A percentile compares a stretch with the other conserved stretches of the same genome.
Evolutionary conservation across 2,888 invertebrate genomes (phyloP).

Genomic region (Chaitophorus viminalis): DNA sequence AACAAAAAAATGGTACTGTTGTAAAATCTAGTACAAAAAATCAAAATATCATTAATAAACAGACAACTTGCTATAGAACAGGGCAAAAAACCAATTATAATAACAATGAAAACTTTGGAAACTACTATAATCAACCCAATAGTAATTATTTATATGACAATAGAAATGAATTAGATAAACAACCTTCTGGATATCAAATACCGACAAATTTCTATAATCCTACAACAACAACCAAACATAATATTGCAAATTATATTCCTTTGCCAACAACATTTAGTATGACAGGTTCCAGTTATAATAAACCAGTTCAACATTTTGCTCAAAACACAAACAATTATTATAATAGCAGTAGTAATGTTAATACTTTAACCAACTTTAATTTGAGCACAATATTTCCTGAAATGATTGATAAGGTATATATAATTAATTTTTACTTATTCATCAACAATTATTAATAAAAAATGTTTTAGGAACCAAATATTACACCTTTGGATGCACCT

Average conservation of each 20-base stretch:
- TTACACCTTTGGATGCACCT: constrained; percentile 33
- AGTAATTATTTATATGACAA: constrained; percentile 58
- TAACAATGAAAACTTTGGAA: constrained; percentile 51
- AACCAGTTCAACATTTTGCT: constrained; percentile 58
- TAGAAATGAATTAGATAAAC: constrained; percentile 54
- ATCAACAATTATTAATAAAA: background rate
- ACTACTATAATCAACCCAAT: constrained; percentile 53
- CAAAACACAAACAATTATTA: constrained; percentile 58
- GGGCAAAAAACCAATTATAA: constrained; percentile 50
- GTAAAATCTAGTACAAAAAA: constrained; percentile 39
- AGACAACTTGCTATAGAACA: constrained; percentile 44
- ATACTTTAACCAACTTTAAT: constrained; percentile 78
- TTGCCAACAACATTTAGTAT: constrained; percentile 56
- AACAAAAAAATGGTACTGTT: constrained; percentile 55
- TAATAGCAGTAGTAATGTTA: constrained; percentile 43
- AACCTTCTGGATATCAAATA: constrained; percentile 53
- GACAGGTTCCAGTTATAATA: constrained; percentile 52
- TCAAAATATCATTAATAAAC: constrained; percentile 50
- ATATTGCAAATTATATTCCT: constrained; percentile 59
- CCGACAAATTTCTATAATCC: constrained; percentile 50
- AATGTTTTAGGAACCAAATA: constrained; percentile 53
- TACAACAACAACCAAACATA: constrained; percentile 50
- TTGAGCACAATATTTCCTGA: constrained; percentile 86
- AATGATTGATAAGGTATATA: constrained; percentile 74
- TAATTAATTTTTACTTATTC: constrained; percentile 11